Conservation (phyloP, 2,797 vertebrate genomes). For the Rhinichthys osculus region DNA sequence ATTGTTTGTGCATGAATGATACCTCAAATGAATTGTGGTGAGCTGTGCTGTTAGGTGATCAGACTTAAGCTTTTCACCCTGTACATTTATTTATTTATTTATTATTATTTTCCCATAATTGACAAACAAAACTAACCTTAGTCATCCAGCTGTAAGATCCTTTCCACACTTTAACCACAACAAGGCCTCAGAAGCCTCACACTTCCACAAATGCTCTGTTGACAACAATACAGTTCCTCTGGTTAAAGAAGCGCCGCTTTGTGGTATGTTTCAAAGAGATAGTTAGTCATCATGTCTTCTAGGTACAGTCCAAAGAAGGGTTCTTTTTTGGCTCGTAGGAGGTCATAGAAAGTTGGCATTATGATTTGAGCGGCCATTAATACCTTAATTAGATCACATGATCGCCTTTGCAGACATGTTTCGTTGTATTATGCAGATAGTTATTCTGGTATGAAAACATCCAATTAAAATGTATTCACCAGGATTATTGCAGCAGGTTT, state of each 20-base stretch:
- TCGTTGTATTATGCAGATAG: neutral
- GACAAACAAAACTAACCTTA: neutral
- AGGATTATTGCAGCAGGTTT: neutral
- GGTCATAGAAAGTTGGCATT: neutral
- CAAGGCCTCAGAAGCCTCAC: neutral
- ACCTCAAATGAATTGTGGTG: neutral
- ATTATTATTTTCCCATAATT: neutral
- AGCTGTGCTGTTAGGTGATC: neutral
- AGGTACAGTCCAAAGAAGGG: neutral
- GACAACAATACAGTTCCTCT: neutral
- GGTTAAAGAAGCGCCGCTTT: neutral
- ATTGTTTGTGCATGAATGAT: neutral
- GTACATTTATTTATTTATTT: neutral
- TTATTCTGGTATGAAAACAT: neutral
- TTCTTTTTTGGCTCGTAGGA: neutral
- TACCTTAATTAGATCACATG: neutral
- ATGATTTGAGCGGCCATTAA: neutral
- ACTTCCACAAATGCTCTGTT: conserved; percentile 14
- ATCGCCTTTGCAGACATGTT: neutral
- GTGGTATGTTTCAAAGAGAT: conserved; percentile 29
- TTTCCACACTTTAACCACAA: conserved; percentile 22
- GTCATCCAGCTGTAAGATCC: conserved; percentile 6
- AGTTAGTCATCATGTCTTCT: neutral
- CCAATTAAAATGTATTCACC: neutral
- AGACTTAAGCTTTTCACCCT: neutral